phyloP scores from a whole-genome alignment of 2,888 invertebrate genomes.

The Eutolmus rufibarbis region DNA sequence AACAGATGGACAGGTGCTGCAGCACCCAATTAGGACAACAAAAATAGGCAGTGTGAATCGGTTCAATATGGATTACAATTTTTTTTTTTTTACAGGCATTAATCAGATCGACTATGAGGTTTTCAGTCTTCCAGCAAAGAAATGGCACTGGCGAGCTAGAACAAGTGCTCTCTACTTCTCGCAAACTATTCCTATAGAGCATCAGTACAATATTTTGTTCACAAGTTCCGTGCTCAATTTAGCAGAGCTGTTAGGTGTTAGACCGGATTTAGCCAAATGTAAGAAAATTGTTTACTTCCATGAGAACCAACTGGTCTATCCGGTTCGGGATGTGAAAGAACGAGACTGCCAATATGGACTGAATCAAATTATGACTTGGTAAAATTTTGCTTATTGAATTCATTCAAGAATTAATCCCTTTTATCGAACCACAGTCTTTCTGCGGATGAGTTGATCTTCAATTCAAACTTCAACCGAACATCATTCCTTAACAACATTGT shows the following conservation, averaged over 20 bases:
- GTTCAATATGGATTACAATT: neutral
- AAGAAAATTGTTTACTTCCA: conserved; percentile 78
- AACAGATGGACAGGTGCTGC: too few relatives aligned
- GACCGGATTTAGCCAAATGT: conserved; percentile 68
- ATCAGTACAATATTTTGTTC: conserved; percentile 68
- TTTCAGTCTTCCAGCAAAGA: conserved; percentile 71
- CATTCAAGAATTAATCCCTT: neutral
- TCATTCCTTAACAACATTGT: conserved; percentile 71
- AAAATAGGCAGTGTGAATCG: too few relatives aligned
- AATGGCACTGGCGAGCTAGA: conserved; percentile 81
- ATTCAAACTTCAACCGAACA: conserved; percentile 73
- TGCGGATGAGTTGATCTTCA: conserved; percentile 74
- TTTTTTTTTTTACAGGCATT: conserved; percentile 54
- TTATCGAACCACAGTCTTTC: conserved; percentile 64
- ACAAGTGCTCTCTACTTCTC: conserved; percentile 72
- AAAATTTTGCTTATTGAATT: conserved; percentile 48
- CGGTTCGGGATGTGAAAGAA: conserved; percentile 70
- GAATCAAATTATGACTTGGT: conserved; percentile 77
- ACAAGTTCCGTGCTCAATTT: conserved; percentile 75
- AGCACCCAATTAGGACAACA: too few relatives aligned
- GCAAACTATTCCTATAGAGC: conserved; percentile 66
- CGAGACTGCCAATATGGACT: conserved; percentile 79
- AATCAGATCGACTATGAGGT: conserved; percentile 61
- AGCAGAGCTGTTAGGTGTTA: conserved; percentile 72
- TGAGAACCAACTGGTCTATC: conserved; percentile 79